Conservation (phyloP, 2,888 invertebrate genomes). For the Petrophora chlorosata region DNA sequence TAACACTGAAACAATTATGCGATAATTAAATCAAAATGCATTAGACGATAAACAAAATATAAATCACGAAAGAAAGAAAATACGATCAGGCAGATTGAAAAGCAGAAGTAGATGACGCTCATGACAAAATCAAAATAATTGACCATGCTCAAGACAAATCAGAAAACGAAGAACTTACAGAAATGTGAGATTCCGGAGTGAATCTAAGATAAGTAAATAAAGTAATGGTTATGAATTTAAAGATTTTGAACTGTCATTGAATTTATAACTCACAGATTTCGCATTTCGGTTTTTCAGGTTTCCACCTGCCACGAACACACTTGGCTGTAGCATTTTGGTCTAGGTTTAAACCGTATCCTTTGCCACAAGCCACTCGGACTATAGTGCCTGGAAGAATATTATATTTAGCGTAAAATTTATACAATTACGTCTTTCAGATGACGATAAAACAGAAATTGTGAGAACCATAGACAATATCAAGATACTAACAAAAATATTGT, state of each 20-base stretch:
- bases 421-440: too few relatives aligned
- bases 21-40: neutral
- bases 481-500: too few relatives aligned
- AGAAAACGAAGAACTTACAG: neutral
- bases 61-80: neutral
- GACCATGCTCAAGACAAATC: neutral
- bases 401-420: neutral
- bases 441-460: too few relatives aligned
- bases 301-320: constrained; percentile 94
- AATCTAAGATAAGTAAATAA: too few relatives aligned
- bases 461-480: too few relatives aligned
- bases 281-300: constrained; percentile 91
- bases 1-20: neutral
- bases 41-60: neutral
- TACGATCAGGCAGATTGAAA: neutral
- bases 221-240: too few relatives aligned
- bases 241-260: neutral
- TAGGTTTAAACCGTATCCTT: constrained; percentile 90
- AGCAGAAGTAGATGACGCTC: neutral
- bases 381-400: constrained; percentile 82
- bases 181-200: too few relatives aligned
- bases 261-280: constrained; percentile 86
- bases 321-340: constrained; percentile 89
- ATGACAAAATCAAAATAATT: neutral
- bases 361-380: constrained; percentile 89